Conservation (phyloP, 1,140 invertebrate genomes). For the Ceratina australensis region DNA sequence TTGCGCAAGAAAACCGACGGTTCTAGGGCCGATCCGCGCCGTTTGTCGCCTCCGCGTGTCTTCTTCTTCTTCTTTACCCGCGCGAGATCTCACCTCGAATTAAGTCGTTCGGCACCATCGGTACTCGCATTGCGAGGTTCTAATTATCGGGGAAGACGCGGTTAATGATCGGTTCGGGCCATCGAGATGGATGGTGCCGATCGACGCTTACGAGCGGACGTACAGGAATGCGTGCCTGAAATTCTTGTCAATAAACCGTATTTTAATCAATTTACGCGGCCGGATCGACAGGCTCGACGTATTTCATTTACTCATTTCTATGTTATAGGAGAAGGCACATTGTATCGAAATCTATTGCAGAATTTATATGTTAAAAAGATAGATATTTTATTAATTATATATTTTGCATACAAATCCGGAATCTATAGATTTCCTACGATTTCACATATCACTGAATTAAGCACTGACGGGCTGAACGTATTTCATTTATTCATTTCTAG, state of each 20-base stretch:
- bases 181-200: constrained; percentile 17
- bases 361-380: too few relatives aligned
- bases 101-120: background rate
- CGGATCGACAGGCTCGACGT: too few relatives aligned
- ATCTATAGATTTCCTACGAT: too few relatives aligned
- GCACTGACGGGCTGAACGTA: too few relatives aligned
- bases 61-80: background rate
- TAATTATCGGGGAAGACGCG: constrained; percentile 16
- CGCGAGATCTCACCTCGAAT: constrained; percentile 20
- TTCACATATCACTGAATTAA: too few relatives aligned
- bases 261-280: background rate
- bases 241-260: constrained; percentile 4
- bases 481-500: too few relatives aligned
- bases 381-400: too few relatives aligned
- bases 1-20: constrained; percentile 48
- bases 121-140: constrained; percentile 5
- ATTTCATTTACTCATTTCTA: too few relatives aligned
- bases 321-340: too few relatives aligned
- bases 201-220: background rate
- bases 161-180: constrained; percentile 22
- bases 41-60: background rate
- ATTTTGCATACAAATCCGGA: too few relatives aligned
- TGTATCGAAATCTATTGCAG: too few relatives aligned
- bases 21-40: constrained; percentile 15
- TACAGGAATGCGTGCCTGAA: background rate